A percentile compares a stretch with the other conserved stretches of the same genome.
These are phyloP conservation scores for Neomonachus schauinslandi DNA, from an alignment of 2,113 vertebrate genomes.

Conservation along the genomic window DNA sequence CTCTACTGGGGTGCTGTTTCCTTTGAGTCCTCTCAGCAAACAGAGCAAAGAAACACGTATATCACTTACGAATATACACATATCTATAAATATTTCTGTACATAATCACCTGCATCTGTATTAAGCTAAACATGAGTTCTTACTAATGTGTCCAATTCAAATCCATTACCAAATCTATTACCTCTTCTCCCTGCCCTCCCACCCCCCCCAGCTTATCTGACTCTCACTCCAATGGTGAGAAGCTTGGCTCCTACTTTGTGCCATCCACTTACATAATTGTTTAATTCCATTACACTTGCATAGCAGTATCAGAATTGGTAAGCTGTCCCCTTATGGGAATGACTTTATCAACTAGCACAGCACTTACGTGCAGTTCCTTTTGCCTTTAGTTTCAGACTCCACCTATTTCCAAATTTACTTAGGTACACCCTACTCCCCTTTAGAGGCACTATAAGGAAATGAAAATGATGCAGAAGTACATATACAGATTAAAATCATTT, in stretches of 20 bases:
- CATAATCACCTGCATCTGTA: background rate
- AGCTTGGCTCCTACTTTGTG: background rate
- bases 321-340: background rate
- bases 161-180: background rate
- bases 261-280: background rate
- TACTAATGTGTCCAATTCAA: background rate
- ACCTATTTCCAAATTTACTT: background rate
- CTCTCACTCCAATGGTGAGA: background rate
- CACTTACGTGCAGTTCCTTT: background rate
- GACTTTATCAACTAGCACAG: background rate
- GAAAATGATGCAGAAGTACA: background rate
- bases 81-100: background rate
- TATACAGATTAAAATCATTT: background rate
- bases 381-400: background rate
- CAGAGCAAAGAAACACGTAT: background rate
- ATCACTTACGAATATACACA: background rate
- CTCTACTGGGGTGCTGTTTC: background rate
- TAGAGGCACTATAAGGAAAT: background rate
- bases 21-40: background rate
- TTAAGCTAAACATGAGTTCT: background rate
- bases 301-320: background rate
- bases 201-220: background rate
- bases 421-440: background rate
- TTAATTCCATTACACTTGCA: background rate
- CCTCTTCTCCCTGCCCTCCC: background rate